Conservation (phyloP, 1,140 invertebrate species). For the Nymphalis io region DNA sequence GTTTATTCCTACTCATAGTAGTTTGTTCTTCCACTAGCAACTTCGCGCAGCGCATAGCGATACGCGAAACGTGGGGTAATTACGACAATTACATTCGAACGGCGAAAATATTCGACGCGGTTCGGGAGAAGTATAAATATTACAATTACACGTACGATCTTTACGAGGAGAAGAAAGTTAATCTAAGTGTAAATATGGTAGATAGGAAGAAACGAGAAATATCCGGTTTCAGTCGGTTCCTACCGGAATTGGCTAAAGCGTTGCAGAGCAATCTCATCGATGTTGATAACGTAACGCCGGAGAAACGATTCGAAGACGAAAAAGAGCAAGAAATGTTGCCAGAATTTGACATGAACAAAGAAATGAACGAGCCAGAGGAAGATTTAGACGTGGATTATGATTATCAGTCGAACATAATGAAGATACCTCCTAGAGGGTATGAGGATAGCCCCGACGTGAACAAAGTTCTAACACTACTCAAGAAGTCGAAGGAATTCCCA, state of each 20-base stretch:
- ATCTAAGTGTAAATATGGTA: constrained; percentile 40
- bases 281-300: constrained; percentile 47
- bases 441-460: constrained; percentile 60
- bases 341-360: constrained; percentile 74
- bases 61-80: constrained; percentile 91
- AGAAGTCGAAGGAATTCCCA: constrained; percentile 51
- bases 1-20: constrained; percentile 85
- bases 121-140: constrained; percentile 59
- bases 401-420: constrained; percentile 71
- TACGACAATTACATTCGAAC: constrained; percentile 80
- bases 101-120: constrained; percentile 50
- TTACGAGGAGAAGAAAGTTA: constrained; percentile 44
- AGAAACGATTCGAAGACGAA: constrained; percentile 70
- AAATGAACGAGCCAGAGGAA: constrained; percentile 55
- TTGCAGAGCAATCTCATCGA: constrained; percentile 54
- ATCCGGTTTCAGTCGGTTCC: constrained; percentile 52
- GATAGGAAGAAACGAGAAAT: constrained; percentile 54
- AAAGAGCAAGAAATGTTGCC: constrained; percentile 60
- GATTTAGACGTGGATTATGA: constrained; percentile 57
- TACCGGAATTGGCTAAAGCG: constrained; percentile 64
- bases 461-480: constrained; percentile 55
- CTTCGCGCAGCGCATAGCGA: constrained; percentile 84
- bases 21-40: constrained; percentile 87
- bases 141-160: constrained; percentile 69
- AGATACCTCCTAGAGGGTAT: constrained; percentile 72